Percentiles rank a stretch among this genome's conserved stretches.
These are phyloP conservation scores for Tragelaphus scriptus DNA, from an alignment of 2,113 vertebrate species.

Conservation along the genomic window DNA sequence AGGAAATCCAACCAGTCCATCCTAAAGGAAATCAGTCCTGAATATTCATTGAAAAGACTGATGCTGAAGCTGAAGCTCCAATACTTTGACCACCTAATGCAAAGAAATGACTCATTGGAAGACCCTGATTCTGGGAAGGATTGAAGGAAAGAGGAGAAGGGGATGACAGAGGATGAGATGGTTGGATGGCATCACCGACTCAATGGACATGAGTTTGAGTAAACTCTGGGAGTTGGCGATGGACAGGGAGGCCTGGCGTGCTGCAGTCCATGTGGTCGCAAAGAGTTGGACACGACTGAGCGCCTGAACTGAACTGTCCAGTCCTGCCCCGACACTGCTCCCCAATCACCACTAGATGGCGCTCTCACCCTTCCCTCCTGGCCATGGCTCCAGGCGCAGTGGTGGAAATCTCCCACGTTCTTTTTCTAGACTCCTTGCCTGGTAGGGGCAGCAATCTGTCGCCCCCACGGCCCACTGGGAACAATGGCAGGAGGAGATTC, in stretches of 20 bases:
- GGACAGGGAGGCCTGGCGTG: neutral
- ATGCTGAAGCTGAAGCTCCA: neutral
- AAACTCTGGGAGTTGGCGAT: neutral
- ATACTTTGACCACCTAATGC: neutral
- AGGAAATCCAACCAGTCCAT: neutral
- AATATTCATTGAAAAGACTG: neutral
- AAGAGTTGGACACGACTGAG: neutral
- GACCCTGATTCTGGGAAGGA: neutral
- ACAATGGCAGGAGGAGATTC: slow-evolving; percentile 31
- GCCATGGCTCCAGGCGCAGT: neutral
- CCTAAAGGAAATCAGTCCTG: neutral
- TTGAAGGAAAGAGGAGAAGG: neutral
- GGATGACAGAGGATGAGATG: neutral
- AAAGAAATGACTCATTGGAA: neutral
- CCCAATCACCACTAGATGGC: slow-evolving; percentile 68
- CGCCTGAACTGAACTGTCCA: neutral
- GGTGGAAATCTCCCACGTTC: slow-evolving; percentile 70
- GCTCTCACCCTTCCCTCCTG: neutral
- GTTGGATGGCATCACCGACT: neutral
- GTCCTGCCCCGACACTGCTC: rapidly evolving
- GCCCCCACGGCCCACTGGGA: slow-evolving; percentile 50
- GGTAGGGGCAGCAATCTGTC: slow-evolving; percentile 42
- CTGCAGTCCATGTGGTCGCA: neutral
- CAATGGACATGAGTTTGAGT: neutral
- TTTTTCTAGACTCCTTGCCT: slow-evolving; percentile 70